Percentiles rank a stretch among this genome's conserved stretches.
phyloP scores from a whole-genome alignment of 2,797 vertebrate species.

The Vultur gryphus region DNA sequence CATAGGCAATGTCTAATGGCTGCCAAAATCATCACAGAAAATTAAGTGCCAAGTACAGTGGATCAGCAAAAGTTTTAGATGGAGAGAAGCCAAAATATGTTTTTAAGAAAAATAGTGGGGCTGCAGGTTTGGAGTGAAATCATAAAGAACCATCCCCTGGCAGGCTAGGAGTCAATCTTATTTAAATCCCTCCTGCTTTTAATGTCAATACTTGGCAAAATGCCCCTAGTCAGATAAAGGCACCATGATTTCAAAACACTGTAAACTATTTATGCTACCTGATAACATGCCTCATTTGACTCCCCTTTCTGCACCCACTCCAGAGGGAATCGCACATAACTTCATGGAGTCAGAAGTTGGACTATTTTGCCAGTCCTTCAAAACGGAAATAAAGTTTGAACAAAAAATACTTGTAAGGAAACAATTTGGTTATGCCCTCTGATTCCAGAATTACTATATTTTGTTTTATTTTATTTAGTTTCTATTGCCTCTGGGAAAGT shows the following conservation, averaged over 20 bases:
- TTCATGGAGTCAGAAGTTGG: not conserved
- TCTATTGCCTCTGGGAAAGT: conserved; percentile 8
- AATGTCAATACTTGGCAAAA: not conserved
- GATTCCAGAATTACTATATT: not conserved
- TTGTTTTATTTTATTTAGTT: not conserved
- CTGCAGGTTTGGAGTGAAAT: conserved; percentile 23
- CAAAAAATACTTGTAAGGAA: conserved; percentile 10
- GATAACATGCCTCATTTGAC: conserved; percentile 19
- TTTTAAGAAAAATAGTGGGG: conserved; percentile 12
- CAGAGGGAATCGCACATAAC: not conserved
- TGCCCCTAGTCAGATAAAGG: not conserved
- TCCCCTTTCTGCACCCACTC: not conserved
- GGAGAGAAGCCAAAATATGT: conserved; percentile 37
- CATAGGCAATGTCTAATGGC: not conserved
- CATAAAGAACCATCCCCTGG: not conserved
- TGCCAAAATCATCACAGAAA: conserved; percentile 44
- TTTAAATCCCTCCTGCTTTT: conserved; percentile 8
- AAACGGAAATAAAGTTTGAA: not conserved
- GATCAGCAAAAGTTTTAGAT: conserved; percentile 24
- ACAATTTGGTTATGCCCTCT: not conserved
- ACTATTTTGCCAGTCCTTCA: conserved; percentile 19
- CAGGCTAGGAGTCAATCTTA: not conserved
- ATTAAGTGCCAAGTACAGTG: not conserved
- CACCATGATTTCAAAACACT: not conserved
- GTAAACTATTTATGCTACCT: conserved; percentile 6